Evolutionary conservation across 2,888 invertebrate species (phyloP).

Genomic region (Napeogenes sylphis): DNA sequence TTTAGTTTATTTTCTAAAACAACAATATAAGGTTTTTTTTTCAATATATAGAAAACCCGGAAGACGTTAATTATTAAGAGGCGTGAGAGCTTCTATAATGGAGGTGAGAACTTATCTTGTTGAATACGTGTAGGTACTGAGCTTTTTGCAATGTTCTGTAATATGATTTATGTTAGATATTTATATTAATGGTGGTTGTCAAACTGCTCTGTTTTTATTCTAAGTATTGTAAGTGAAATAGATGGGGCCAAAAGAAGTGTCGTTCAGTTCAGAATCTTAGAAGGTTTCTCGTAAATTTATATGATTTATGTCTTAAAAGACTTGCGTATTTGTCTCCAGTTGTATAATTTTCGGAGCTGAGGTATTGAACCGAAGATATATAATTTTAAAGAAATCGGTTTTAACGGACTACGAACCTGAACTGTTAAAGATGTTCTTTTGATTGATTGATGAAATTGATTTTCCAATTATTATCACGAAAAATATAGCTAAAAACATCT

Average conservation of each 20-base stretch:
- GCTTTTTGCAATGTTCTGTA: constrained; percentile 4
- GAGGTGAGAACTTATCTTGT: no score
- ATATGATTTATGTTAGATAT: neutral
- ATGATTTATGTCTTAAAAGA: no score
- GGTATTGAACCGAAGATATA: no score
- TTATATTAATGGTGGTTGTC: neutral
- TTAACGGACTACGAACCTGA: no score
- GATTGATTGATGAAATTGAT: no score
- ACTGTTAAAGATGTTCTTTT: no score
- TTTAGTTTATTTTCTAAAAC: neutral
- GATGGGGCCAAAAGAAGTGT: neutral
- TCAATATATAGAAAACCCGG: neutral
- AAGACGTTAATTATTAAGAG: neutral
- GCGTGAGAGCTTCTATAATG: neutral
- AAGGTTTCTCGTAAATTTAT: no score
- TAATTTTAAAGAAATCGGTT: no score
- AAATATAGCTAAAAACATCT: neutral
- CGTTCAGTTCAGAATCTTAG: no score
- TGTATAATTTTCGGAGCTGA: no score
- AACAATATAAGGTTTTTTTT: neutral
- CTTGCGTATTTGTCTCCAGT: no score
- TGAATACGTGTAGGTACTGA: neutral
- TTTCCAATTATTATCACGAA: no score
- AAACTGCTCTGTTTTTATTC: neutral
- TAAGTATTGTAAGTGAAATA: neutral